Evolutionary conservation across 2,797 vertebrate species (phyloP).

Genomic region (Pithecia hirsuta): DNA sequence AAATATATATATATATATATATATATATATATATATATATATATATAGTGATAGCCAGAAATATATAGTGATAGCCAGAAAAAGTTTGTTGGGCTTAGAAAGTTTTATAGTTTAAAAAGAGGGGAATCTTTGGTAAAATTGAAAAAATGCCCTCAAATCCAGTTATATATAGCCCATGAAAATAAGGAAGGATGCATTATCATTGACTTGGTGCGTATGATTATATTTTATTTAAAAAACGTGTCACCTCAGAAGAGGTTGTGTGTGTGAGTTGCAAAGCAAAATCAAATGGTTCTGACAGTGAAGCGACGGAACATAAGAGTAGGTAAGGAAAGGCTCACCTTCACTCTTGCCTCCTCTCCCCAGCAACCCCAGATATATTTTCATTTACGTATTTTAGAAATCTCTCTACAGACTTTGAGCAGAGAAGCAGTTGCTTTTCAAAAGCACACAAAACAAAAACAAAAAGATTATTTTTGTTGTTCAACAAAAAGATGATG

Average conservation of each 20-base stretch:
- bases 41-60: background rate
- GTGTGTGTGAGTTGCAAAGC: background rate
- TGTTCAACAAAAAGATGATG: background rate
- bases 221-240: conserved; percentile 9
- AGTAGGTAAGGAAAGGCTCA: background rate
- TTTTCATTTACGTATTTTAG: background rate
- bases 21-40: too few species aligned
- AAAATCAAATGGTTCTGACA: conserved; percentile 26
- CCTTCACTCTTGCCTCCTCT: background rate
- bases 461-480: background rate
- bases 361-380: background rate
- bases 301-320: background rate
- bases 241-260: background rate
- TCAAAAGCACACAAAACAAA: background rate
- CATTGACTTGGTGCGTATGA: background rate
- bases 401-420: background rate
- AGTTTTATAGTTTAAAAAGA: background rate
- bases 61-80: background rate
- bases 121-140: background rate
- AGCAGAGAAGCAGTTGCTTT: background rate
- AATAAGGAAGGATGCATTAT: background rate
- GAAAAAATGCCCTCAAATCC: background rate
- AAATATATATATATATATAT: background rate
- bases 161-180: background rate
- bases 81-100: background rate